phyloP scores from a whole-genome alignment of 1,140 invertebrate genomes.

The Agraylea sexmaculata region DNA sequence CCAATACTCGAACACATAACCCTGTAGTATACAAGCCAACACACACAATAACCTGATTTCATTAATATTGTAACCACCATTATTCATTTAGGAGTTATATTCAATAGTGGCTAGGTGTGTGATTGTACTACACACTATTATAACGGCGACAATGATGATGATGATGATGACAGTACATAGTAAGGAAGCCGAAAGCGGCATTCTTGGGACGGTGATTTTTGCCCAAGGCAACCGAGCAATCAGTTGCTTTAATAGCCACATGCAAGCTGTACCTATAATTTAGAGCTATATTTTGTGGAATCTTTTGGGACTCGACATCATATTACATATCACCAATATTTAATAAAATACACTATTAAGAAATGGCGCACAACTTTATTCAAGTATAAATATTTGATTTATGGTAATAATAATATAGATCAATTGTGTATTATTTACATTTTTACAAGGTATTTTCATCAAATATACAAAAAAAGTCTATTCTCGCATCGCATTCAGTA shows the following conservation, averaged over 20 bases:
- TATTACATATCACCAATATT: not conserved
- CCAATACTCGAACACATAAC: too few species aligned
- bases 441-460: slow-evolving; percentile 20
- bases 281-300: slow-evolving; percentile 19
- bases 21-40: too few species aligned
- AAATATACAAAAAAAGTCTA: slow-evolving; percentile 15
- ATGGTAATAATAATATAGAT: slow-evolving; percentile 22
- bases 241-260: slow-evolving; percentile 21
- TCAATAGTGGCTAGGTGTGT: too few species aligned
- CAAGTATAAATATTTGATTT: slow-evolving; percentile 22
- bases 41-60: too few species aligned
- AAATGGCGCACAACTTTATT: slow-evolving; percentile 22
- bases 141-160: too few species aligned
- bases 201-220: slow-evolving; percentile 16
- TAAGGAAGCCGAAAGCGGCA: too few species aligned
- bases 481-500: not conserved
- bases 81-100: too few species aligned
- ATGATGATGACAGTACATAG: too few species aligned
- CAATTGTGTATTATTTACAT: slow-evolving; percentile 20
- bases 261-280: slow-evolving; percentile 21
- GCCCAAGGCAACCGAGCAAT: slow-evolving; percentile 11
- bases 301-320: not conserved
- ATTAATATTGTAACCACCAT: too few species aligned
- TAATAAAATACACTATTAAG: slow-evolving; percentile 11
- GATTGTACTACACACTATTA: too few species aligned